A percentile compares a stretch with the other conserved stretches of the same genome.
Conservation (phyloP, 2,888 invertebrate genomes). For the Melitaea athalia region DNA sequence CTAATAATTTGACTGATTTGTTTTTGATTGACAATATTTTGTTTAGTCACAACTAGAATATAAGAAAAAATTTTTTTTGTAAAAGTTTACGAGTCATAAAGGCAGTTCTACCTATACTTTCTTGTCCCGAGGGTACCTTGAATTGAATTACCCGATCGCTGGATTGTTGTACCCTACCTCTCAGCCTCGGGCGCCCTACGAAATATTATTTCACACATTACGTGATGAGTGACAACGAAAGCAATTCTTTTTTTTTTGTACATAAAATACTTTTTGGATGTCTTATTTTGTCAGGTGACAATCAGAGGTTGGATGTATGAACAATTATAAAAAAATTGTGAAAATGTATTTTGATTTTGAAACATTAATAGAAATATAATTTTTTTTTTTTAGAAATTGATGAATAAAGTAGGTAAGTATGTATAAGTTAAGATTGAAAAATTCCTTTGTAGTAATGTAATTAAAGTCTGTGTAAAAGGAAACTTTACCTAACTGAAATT, state of each 20-base stretch:
- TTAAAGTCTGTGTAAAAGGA: background rate
- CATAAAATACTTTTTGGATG: constrained; percentile 42
- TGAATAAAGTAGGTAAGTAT: no score
- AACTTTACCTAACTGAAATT: constrained; percentile 13
- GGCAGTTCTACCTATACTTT: constrained; percentile 36
- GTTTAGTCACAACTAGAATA: background rate
- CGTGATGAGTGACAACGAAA: constrained; percentile 53
- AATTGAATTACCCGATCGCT: constrained; percentile 56
- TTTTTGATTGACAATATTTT: background rate
- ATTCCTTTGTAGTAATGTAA: background rate
- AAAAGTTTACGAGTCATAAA: constrained; percentile 9
- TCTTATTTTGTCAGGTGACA: constrained; percentile 4
- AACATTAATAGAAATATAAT: no score
- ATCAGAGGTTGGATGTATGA: background rate
- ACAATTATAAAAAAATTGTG: background rate
- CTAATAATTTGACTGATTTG: background rate
- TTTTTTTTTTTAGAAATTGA: no score
- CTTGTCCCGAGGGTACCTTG: constrained; percentile 49
- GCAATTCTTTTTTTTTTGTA: constrained; percentile 24
- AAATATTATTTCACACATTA: constrained; percentile 73
- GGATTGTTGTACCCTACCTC: constrained; percentile 46
- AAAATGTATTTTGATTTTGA: background rate
- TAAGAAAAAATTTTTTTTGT: background rate
- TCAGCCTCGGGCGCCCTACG: constrained; percentile 56
- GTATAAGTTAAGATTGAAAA: no score